Evolutionary conservation across 2,888 invertebrate genomes (phyloP).

Genomic region (Merodon equestris): DNA sequence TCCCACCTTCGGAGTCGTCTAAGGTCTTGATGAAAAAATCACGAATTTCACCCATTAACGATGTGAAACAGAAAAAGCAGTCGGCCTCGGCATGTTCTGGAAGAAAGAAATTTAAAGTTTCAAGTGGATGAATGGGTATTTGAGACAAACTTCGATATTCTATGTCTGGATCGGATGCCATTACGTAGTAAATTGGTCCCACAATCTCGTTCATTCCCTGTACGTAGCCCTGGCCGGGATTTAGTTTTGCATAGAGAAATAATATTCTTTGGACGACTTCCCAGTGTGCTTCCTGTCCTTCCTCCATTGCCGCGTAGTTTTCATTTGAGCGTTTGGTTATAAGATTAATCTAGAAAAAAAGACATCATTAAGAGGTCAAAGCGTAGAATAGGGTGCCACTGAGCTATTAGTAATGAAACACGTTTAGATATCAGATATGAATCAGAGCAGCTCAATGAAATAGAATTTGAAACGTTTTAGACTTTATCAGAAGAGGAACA

Average conservation of each 20-base stretch:
- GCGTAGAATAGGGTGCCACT: no score
- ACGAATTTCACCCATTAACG: slow-evolving; percentile 97
- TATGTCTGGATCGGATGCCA: slow-evolving; percentile 92
- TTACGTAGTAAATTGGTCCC: slow-evolving; percentile 98
- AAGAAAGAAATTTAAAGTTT: not conserved
- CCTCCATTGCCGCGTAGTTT: slow-evolving; percentile 90
- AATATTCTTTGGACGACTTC: slow-evolving; percentile 98
- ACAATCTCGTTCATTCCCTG: slow-evolving; percentile 99
- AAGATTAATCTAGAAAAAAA: slow-evolving; percentile 82
- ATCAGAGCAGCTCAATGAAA: no score
- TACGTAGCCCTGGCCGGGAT: slow-evolving; percentile 97
- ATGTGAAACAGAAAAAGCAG: slow-evolving; percentile 98
- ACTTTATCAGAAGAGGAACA: no score
- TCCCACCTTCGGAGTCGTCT: slow-evolving; percentile 95
- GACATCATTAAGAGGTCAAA: no score
- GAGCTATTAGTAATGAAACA: no score
- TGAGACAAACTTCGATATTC: slow-evolving; percentile 85
- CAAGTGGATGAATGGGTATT: no score
- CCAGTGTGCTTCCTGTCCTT: slow-evolving; percentile 98
- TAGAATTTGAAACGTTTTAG: no score
- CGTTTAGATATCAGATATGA: no score
- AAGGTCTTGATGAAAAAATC: slow-evolving; percentile 98
- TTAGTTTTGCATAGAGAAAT: slow-evolving; percentile 98
- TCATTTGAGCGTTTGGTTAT: slow-evolving; percentile 87
- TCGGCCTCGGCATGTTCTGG: slow-evolving; percentile 96